Evolutionary conservation across 2,888 invertebrate species (phyloP).

Genomic region (Erebia epiphron): DNA sequence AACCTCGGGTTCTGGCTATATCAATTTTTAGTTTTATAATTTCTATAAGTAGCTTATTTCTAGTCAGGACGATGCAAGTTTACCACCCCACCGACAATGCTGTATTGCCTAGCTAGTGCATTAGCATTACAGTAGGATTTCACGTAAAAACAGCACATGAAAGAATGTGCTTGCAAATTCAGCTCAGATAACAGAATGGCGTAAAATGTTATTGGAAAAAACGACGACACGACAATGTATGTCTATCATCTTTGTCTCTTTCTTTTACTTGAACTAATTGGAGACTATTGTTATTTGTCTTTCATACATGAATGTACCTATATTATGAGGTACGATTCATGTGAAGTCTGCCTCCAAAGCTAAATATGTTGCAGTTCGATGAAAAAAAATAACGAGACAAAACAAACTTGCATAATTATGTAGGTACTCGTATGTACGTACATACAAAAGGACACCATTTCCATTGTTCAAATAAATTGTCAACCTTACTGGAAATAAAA

Average conservation of each 20-base stretch:
- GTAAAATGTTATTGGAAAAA: neutral
- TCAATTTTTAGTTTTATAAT: too few relatives aligned
- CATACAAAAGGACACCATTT: neutral
- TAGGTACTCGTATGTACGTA: neutral
- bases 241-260: neutral
- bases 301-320: neutral
- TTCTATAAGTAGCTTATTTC: too few relatives aligned
- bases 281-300: neutral
- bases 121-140: too few relatives aligned
- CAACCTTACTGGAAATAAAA: neutral
- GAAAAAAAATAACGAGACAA: constrained; percentile 5
- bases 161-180: neutral
- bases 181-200: neutral
- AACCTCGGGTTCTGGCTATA: too few relatives aligned
- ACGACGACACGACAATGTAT: neutral
- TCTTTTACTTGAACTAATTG: constrained; percentile 6
- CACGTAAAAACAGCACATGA: too few relatives aligned
- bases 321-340: neutral
- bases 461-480: constrained; percentile 7
- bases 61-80: too few relatives aligned
- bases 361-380: constrained; percentile 6
- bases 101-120: too few relatives aligned
- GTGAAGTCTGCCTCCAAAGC: neutral
- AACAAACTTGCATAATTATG: neutral
- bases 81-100: too few relatives aligned